phyloP scores from a whole-genome alignment of 1,140 invertebrate genomes.

The Lordiphosa clarofinis region DNA sequence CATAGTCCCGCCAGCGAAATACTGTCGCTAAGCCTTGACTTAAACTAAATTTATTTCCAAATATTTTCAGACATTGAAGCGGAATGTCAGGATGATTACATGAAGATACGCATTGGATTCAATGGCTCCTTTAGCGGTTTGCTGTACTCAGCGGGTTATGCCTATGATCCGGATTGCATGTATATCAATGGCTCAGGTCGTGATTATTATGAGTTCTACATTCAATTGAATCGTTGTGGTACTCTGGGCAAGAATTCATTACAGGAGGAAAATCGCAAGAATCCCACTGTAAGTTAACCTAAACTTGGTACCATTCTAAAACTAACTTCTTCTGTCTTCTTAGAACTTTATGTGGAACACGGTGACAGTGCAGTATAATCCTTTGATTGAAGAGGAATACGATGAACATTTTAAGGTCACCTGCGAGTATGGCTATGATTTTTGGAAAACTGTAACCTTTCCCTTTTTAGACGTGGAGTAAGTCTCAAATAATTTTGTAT shows the following conservation, averaged over 20 bases:
- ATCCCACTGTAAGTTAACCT: slow-evolving; percentile 85
- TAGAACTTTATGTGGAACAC: slow-evolving; percentile 98
- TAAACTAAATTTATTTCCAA: background rate
- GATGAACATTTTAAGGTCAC: slow-evolving; percentile 96
- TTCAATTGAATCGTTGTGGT: slow-evolving; percentile 94
- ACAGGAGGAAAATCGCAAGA: slow-evolving; percentile 90
- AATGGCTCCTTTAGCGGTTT: slow-evolving; percentile 94
- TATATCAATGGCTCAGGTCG: slow-evolving; percentile 95
- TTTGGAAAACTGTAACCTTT: slow-evolving; percentile 97
- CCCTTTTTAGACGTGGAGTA: slow-evolving; percentile 96
- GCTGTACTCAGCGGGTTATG: slow-evolving; percentile 95
- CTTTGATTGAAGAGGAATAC: slow-evolving; percentile 95
- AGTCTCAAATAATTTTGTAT: slow-evolving; percentile 80
- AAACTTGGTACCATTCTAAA: background rate
- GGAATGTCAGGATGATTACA: slow-evolving; percentile 96
- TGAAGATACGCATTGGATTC: slow-evolving; percentile 95
- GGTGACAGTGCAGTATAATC: slow-evolving; percentile 95
- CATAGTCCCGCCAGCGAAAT: too few relatives aligned
- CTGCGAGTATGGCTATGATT: slow-evolving; percentile 97
- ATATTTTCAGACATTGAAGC: slow-evolving; percentile 91
- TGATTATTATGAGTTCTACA: slow-evolving; percentile 95
- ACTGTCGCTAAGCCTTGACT: too few relatives aligned
- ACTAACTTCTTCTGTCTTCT: slow-evolving; percentile 71
- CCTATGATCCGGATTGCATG: slow-evolving; percentile 95
- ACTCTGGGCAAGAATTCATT: slow-evolving; percentile 93